Percentiles rank a stretch among this genome's conserved stretches.
Evolutionary conservation across 2,113 vertebrate species (phyloP).

Genomic region (Sorex fumeus): DNA sequence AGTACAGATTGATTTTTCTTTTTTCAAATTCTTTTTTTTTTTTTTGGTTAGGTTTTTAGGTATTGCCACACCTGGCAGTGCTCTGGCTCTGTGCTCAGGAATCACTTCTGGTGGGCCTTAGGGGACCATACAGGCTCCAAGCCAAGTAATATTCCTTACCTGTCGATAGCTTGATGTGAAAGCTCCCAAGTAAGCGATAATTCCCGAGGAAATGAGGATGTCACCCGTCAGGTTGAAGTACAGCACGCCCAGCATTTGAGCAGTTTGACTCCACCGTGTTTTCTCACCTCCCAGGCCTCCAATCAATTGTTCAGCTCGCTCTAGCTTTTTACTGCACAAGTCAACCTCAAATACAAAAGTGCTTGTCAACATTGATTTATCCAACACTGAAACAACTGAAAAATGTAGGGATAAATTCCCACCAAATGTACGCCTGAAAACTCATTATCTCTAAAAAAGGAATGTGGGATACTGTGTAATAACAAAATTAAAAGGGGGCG

Average conservation of each 20-base stretch:
- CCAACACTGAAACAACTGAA: too few species aligned
- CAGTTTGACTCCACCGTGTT: constrained; percentile 91
- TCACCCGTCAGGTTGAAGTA: constrained; percentile 93
- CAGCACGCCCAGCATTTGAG: constrained; percentile 90
- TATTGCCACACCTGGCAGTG: too few species aligned
- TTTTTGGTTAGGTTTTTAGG: too few species aligned
- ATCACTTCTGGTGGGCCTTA: too few species aligned
- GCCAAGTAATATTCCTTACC: constrained; percentile 81
- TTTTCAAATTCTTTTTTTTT: neutral
- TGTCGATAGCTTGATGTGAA: constrained; percentile 94
- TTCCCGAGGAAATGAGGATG: constrained; percentile 93
- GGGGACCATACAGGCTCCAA: too few species aligned
- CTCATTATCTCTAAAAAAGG: too few species aligned
- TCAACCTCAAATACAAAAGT: constrained; percentile 88
- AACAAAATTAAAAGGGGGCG: too few species aligned
- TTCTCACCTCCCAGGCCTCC: constrained; percentile 95
- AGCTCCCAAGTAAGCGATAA: constrained; percentile 93
- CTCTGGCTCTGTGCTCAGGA: too few species aligned
- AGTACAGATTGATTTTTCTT: neutral
- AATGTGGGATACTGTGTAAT: too few species aligned
- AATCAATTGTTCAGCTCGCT: constrained; percentile 93
- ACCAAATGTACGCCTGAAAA: too few species aligned
- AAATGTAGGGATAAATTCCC: too few species aligned
- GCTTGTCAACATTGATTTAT: neutral
- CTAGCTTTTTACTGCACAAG: constrained; percentile 93